Conservation (phyloP, 2,113 vertebrate genomes). For the Tragelaphus imberbis region DNA sequence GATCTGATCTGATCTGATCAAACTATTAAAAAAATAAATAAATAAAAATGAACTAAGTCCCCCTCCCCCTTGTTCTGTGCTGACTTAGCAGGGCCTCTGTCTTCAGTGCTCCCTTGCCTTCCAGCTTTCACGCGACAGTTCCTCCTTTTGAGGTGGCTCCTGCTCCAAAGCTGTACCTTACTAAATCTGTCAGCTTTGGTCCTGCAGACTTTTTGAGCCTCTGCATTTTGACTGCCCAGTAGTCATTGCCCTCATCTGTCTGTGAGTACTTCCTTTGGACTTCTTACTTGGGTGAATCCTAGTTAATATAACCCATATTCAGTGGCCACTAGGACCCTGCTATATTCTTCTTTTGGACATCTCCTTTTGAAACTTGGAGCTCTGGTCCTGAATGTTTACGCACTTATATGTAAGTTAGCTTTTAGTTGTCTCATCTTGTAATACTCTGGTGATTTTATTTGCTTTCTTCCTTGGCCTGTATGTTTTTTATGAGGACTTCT, state of each 20-base stretch:
- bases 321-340: not conserved
- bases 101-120: not conserved
- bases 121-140: not conserved
- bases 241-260: not conserved
- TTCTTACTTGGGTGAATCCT: not conserved
- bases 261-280: not conserved
- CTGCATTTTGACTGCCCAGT: not conserved
- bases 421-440: not conserved
- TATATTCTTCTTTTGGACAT: not conserved
- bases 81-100: not conserved
- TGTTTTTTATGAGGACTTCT: not conserved
- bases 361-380: not conserved
- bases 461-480: not conserved
- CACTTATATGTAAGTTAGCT: not conserved
- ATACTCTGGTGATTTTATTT: not conserved
- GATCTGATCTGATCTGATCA: not conserved
- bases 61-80: not conserved
- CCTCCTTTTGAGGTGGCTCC: not conserved
- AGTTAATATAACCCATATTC: not conserved
- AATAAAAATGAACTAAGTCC: not conserved
- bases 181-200: not conserved
- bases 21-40: not conserved
- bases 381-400: not conserved
- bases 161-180: not conserved
- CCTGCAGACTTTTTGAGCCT: not conserved